These are phyloP conservation scores for Scaptomyza caliginosa DNA, from an alignment of 2,888 invertebrate genomes.

Conservation along the genomic window DNA sequence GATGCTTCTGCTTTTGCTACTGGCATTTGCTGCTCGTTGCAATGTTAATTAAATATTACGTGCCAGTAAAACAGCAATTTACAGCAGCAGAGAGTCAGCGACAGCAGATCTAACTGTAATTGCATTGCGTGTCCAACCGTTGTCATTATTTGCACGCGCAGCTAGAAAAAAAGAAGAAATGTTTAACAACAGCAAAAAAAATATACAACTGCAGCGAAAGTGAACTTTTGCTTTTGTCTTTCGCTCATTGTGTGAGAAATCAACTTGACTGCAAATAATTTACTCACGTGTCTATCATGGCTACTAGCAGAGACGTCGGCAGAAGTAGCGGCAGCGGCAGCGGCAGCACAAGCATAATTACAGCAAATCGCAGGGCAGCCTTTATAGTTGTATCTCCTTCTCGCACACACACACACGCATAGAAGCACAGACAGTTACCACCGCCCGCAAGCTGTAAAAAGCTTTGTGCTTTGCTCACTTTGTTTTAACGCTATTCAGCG, in stretches of 20 bases:
- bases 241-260: slow-evolving; percentile 32
- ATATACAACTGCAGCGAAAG: slow-evolving; percentile 64
- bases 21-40: slow-evolving; percentile 43
- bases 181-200: slow-evolving; percentile 27
- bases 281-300: slow-evolving; percentile 70
- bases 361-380: slow-evolving; percentile 25
- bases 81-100: slow-evolving; percentile 37
- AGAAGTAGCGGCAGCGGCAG: slow-evolving; percentile 14
- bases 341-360: slow-evolving; percentile 66
- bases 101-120: slow-evolving; percentile 65
- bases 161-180: slow-evolving; percentile 18
- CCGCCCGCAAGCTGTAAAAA: slow-evolving; percentile 53
- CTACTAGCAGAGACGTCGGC: slow-evolving; percentile 15
- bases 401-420: slow-evolving; percentile 19
- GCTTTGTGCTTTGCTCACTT: slow-evolving; percentile 47
- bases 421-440: background rate
- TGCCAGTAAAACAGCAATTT: slow-evolving; percentile 67
- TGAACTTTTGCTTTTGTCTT: slow-evolving; percentile 73
- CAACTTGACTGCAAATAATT: slow-evolving; percentile 53
- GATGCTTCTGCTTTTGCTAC: slow-evolving; percentile 10
- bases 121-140: slow-evolving; percentile 69
- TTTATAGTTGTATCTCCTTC: slow-evolving; percentile 36
- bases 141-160: slow-evolving; percentile 61
- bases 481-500: slow-evolving; percentile 32
- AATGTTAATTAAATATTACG: slow-evolving; percentile 73